Conservation (phyloP, 1,140 invertebrate genomes). For the Tribolium castaneum region DNA sequence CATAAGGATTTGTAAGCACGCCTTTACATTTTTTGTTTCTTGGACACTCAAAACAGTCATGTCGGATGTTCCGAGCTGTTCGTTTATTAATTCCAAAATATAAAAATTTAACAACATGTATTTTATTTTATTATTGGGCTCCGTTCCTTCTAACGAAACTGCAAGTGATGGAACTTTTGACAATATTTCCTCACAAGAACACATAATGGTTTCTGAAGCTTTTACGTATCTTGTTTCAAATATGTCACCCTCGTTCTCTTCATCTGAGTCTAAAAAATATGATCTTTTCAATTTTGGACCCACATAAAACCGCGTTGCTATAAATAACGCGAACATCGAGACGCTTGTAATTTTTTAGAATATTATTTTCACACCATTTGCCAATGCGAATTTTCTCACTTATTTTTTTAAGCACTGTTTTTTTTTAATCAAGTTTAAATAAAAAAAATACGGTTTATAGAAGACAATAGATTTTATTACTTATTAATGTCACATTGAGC, state of each 20-base stretch:
- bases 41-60: slow-evolving; percentile 66
- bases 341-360: too few relatives aligned
- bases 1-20: slow-evolving; percentile 70
- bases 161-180: background rate
- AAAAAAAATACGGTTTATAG: too few relatives aligned
- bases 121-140: slow-evolving; percentile 25
- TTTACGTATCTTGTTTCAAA: slow-evolving; percentile 9
- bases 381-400: too few relatives aligned
- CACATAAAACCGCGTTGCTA: too few relatives aligned
- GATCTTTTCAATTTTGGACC: too few relatives aligned
- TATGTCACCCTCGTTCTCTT: background rate
- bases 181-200: slow-evolving; percentile 2
- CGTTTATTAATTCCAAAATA: slow-evolving; percentile 34
- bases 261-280: background rate
- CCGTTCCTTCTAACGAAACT: background rate
- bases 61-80: background rate
- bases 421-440: too few relatives aligned
- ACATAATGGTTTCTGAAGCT: background rate
- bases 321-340: too few relatives aligned
- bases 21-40: slow-evolving; percentile 68
- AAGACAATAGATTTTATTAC: too few relatives aligned
- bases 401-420: too few relatives aligned
- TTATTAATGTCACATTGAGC: too few relatives aligned
- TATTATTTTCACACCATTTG: too few relatives aligned
- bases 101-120: slow-evolving; percentile 37